Evolutionary conservation across 2,888 invertebrate species (phyloP), one percentile per base, ranked within the genome.

Genomic region (Lithophane socia): DNA sequence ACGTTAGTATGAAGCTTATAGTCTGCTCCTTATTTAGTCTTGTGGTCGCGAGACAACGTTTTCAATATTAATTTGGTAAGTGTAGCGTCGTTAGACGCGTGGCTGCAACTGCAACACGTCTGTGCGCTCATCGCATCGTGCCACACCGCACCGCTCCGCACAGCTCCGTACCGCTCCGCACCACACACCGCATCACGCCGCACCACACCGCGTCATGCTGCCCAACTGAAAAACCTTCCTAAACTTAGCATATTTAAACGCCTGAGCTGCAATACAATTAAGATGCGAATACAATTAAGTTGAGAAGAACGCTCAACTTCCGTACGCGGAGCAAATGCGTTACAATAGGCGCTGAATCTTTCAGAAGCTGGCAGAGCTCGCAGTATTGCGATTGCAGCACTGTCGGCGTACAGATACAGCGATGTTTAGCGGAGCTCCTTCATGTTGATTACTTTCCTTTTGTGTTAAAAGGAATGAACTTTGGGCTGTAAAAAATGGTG

Each of bases 361-460:
- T 29, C 16, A 16, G 69, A 16, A 76, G n/a, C 47, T 16, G 24
- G 13, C 49, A 24, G 42, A 16, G 60, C 47, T 66, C 24, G 7
- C n/a, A 7, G 16, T 37, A 37, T 13, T 2, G 18, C 49, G 42
- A 37, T 24, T 29, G 37, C 54, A 18, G 44, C 13, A 1, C 9
- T 65, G 64, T 24, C 12, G 63, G 47, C 49, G 56, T 21, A 49
- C 71, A 63, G 77, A 73, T 21, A 54, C 68, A 13, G 76, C 60
- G 18, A 13, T 29, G 68, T 21, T 54, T 44, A 68, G 78, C 60
- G 47, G 21, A 29, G 24, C 52, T 7, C 18, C 56, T 64, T 79
- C 66, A 74, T 58, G 75, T 79, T 87, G 83, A 88, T 87, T 87
- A 85, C 86, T 86, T 83, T 84, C 66, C 79, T 75, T 84, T 82